Conservation (phyloP, 1,140 invertebrate genomes). For the Ooceraea biroi region DNA sequence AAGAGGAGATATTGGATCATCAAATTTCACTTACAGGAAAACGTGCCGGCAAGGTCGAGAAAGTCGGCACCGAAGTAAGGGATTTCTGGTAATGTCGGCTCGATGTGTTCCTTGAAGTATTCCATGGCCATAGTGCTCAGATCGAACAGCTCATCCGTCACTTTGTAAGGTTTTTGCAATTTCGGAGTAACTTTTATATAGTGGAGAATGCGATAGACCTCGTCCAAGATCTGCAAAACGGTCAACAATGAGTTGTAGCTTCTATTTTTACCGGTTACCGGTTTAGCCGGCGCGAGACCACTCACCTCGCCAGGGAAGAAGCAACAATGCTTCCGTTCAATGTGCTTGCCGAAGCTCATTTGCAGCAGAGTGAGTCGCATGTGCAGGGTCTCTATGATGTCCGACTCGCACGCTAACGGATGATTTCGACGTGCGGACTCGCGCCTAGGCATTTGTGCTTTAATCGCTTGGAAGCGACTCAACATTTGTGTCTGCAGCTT, state of each 20-base stretch:
- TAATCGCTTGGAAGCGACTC: slow-evolving; percentile 93
- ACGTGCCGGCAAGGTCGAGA: slow-evolving; percentile 90
- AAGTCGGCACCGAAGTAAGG: slow-evolving; percentile 95
- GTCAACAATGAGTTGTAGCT: slow-evolving; percentile 9
- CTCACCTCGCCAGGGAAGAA: slow-evolving; percentile 95
- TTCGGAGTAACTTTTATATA: slow-evolving; percentile 94
- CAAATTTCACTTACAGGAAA: slow-evolving; percentile 88
- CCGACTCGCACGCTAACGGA: slow-evolving; percentile 93
- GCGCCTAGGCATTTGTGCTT: slow-evolving; percentile 95
- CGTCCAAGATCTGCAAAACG: slow-evolving; percentile 88
- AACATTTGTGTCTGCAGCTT: slow-evolving; percentile 92
- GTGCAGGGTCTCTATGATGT: slow-evolving; percentile 95
- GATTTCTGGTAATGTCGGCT: slow-evolving; percentile 94
- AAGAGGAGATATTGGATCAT: not conserved
- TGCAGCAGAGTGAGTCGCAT: slow-evolving; percentile 94
- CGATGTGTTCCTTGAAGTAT: slow-evolving; percentile 96
- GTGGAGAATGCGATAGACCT: slow-evolving; percentile 93
- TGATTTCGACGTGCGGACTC: slow-evolving; percentile 94
- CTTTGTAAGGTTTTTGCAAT: slow-evolving; percentile 93
- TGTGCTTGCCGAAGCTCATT: slow-evolving; percentile 97
- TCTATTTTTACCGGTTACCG: not conserved
- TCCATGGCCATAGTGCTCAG: slow-evolving; percentile 97
- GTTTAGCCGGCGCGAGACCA: not conserved
- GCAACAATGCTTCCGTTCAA: slow-evolving; percentile 95
- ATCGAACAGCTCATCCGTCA: slow-evolving; percentile 96